phyloP scores from a whole-genome alignment of 2,888 invertebrate genomes.

The Polylopha cassiicola region DNA sequence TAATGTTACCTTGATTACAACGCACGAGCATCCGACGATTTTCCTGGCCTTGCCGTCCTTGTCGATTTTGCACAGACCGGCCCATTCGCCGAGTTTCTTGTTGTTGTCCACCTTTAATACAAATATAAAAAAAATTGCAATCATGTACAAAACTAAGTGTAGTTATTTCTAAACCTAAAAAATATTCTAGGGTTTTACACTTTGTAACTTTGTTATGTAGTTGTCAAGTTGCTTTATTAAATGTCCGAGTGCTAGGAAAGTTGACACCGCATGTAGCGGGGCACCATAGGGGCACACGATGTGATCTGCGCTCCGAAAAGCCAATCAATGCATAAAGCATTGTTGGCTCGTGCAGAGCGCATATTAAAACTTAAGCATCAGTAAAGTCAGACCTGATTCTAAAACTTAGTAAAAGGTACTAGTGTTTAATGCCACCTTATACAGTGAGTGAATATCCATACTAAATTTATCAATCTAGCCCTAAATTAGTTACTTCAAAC shows the following conservation, averaged over 20 bases:
- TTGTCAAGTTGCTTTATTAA: slow-evolving; percentile 15
- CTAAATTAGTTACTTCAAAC: too few species aligned
- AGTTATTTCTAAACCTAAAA: too few species aligned
- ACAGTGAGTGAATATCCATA: too few species aligned
- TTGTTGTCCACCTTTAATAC: slow-evolving; percentile 91
- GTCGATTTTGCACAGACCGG: slow-evolving; percentile 99
- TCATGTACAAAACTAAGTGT: too few species aligned
- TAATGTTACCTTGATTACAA: slow-evolving; percentile 90
- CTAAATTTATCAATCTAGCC: too few species aligned
- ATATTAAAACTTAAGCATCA: background rate
- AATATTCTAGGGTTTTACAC: too few species aligned
- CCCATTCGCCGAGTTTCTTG: slow-evolving; percentile 99
- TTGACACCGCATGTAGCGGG: slow-evolving; percentile 57
- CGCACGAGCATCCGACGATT: slow-evolving; percentile 98
- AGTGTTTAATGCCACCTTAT: too few species aligned
- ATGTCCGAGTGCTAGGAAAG: slow-evolving; percentile 72
- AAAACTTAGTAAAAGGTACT: too few species aligned
- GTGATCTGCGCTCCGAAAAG: slow-evolving; percentile 54
- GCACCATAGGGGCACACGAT: slow-evolving; percentile 71
- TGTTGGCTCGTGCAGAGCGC: slow-evolving; percentile 61
- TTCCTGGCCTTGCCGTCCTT: slow-evolving; percentile 99
- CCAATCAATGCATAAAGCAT: slow-evolving; percentile 36
- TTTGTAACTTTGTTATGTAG: too few species aligned
- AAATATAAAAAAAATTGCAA: too few species aligned
- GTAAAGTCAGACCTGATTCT: too few species aligned